These are phyloP conservation scores for Echinops telfairi DNA, from an alignment of 2,113 vertebrate genomes.

Conservation along the genomic window DNA sequence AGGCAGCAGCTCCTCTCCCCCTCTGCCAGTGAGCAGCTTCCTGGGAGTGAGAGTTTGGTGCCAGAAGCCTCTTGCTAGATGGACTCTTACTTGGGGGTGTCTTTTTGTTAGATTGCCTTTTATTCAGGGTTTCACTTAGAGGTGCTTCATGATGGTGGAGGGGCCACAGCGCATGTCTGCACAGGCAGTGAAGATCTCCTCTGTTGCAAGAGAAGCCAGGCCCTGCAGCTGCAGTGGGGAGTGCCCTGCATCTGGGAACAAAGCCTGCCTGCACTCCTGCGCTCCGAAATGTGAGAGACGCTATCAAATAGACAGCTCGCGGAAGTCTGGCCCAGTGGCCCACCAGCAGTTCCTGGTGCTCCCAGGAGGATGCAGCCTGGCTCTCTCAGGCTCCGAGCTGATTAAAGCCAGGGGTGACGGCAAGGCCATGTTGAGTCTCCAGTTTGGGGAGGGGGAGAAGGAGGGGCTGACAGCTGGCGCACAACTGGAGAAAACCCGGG, in stretches of 20 bases:
- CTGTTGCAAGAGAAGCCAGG: slow-evolving; percentile 59
- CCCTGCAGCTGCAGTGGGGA: slow-evolving; percentile 81
- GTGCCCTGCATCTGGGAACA: slow-evolving; percentile 74
- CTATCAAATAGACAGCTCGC: slow-evolving; percentile 86
- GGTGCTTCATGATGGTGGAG: slow-evolving; percentile 2
- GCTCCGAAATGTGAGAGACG: slow-evolving; percentile 85
- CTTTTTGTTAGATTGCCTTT: slow-evolving; percentile 1
- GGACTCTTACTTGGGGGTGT: background rate
- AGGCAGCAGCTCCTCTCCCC: slow-evolving; percentile 32
- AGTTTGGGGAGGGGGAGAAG: slow-evolving; percentile 77
- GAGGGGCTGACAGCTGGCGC: slow-evolving; percentile 87
- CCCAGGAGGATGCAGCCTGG: slow-evolving; percentile 84
- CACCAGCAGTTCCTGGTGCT: slow-evolving; percentile 81
- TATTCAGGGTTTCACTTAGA: background rate
- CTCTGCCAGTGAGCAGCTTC: slow-evolving; percentile 9
- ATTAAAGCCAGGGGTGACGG: slow-evolving; percentile 87
- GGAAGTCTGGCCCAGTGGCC: slow-evolving; percentile 83
- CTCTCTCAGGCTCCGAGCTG: slow-evolving; percentile 88
- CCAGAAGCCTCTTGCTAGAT: slow-evolving; percentile 19
- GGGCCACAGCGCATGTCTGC: slow-evolving; percentile 18
- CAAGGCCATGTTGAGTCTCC: slow-evolving; percentile 86
- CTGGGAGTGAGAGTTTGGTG: slow-evolving; percentile 30
- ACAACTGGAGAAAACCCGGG: slow-evolving; percentile 84
- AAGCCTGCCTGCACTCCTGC: slow-evolving; percentile 81
- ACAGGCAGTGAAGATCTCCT: slow-evolving; percentile 34